These are phyloP conservation scores for Chlorops oryzae DNA, from an alignment of 1,140 invertebrate genomes.

Conservation along the genomic window DNA sequence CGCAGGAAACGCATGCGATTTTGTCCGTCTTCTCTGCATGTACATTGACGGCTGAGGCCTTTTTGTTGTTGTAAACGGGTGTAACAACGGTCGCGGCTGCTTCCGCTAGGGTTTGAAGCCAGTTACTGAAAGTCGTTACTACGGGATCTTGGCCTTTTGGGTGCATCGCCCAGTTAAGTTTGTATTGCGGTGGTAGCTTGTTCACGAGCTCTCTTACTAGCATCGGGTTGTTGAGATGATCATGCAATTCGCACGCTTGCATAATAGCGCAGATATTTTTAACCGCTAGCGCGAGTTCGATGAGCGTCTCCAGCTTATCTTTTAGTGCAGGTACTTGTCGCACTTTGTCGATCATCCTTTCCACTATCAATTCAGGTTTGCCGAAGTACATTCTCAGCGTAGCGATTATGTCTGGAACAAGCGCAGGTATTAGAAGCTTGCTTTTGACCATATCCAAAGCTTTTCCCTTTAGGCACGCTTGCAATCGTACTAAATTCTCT, in stretches of 20 bases:
- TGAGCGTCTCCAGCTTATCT: conserved; percentile 3
- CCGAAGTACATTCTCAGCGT: conserved; percentile 7
- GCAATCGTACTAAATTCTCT: too few relatives aligned
- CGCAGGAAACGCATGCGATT: too few relatives aligned
- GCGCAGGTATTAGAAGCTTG: neutral
- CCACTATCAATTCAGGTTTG: conserved; percentile 2
- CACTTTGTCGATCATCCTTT: neutral
- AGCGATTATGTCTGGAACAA: conserved; percentile 9
- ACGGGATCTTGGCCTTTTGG: too few relatives aligned
- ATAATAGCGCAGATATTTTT: conserved; percentile 8
- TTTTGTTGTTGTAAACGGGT: too few relatives aligned
- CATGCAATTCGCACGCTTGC: conserved; percentile 4
- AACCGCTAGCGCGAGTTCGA: conserved; percentile 4
- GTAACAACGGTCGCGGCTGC: too few relatives aligned
- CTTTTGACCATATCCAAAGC: conserved; percentile 6
- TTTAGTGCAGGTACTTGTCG: neutral
- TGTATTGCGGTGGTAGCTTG: conserved; percentile 3
- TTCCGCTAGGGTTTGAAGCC: too few relatives aligned
- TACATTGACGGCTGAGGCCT: too few relatives aligned
- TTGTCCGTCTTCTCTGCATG: too few relatives aligned
- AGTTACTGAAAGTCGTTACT: too few relatives aligned
- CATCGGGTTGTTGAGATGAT: conserved; percentile 5
- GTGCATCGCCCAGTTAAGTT: conserved; percentile 9
- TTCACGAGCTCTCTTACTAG: conserved; percentile 2
- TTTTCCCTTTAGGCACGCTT: neutral